Evolutionary conservation across 2,113 vertebrate species (phyloP), one percentile per base, ranked within the genome.

Genomic region (Rhea americana): DNA sequence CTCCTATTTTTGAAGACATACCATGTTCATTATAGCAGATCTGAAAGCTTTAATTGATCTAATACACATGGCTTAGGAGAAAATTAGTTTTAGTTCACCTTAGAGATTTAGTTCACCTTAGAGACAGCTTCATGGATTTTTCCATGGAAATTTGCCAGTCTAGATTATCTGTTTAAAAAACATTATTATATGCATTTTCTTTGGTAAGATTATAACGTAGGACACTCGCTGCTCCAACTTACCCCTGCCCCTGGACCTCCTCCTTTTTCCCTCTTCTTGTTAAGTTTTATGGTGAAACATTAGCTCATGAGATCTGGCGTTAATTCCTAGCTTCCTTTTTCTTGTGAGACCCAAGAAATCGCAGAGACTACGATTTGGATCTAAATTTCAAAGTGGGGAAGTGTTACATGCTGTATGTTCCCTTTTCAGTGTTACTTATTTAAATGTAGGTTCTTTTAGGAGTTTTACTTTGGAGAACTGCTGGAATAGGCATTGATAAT

Each of bases 241-340:
- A 25, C 48, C 53, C 48, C 56, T 85, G 72, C 59, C 41, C 50
- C 63, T 24, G 73, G 35, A 28, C 22, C 10, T 66, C 30, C 72
- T 68, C 77, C 35, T 6, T 90, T 37, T 51, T 28, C 76, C 47
- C 37, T 88, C 18, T 47, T 82, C 79, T 51, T 20, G 48, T 51
- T 11, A 84, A 61, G 83, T 78, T 89, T 86, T 48, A 51, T n/a
- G 56, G 56, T 68, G 47, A 90, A 87, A 80, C 80, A 63, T 79
- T 17, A 83, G 58, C 48, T 51, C n/a, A 37, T 62, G n/a, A 51
- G n/a, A 47, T 80, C 79, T 94, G 88, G 50, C 88, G 90, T 37
- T 47, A 75, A 61, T 43, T 70, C 63, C 55, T 21, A 41, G 30
- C 63, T 91, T 51, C 72, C 48, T 77, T 59, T 75, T 80, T 61